These are phyloP conservation scores for Lutraria lutraria DNA, from an alignment of 2,888 invertebrate species.

Conservation along the genomic window DNA sequence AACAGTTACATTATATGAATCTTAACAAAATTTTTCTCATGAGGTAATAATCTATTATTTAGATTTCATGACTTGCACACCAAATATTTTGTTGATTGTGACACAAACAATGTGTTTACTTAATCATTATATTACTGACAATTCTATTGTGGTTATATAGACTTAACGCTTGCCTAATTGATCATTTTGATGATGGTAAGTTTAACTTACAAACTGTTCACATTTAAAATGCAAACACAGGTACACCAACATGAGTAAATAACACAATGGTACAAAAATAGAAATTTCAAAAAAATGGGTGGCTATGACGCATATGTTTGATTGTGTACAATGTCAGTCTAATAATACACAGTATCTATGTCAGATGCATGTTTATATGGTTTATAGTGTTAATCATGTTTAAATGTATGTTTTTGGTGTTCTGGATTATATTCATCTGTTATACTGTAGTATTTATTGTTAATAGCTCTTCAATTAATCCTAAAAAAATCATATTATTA, in stretches of 20 bases:
- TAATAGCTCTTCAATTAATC: background rate
- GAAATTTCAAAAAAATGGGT: too few relatives aligned
- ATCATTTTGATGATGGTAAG: too few relatives aligned
- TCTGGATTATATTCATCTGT: background rate
- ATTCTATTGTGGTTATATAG: background rate
- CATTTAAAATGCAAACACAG: background rate
- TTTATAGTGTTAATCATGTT: background rate
- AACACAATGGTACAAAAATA: too few relatives aligned
- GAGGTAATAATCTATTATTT: background rate
- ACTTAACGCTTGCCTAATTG: too few relatives aligned
- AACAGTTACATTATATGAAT: background rate
- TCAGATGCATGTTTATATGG: background rate
- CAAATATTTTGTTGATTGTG: background rate
- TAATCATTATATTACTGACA: background rate
- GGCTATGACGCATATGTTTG: too few relatives aligned
- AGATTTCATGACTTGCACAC: background rate
- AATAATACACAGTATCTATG: background rate
- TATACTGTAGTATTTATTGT: background rate
- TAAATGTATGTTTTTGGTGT: background rate
- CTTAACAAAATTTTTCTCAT: background rate
- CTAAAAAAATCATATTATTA: background rate
- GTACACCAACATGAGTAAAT: background rate
- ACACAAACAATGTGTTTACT: background rate
- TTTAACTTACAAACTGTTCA: background rate
- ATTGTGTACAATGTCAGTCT: background rate